These are phyloP conservation scores for Myotis davidii DNA, from an alignment of 2,113 vertebrate species.

Conservation along the genomic window DNA sequence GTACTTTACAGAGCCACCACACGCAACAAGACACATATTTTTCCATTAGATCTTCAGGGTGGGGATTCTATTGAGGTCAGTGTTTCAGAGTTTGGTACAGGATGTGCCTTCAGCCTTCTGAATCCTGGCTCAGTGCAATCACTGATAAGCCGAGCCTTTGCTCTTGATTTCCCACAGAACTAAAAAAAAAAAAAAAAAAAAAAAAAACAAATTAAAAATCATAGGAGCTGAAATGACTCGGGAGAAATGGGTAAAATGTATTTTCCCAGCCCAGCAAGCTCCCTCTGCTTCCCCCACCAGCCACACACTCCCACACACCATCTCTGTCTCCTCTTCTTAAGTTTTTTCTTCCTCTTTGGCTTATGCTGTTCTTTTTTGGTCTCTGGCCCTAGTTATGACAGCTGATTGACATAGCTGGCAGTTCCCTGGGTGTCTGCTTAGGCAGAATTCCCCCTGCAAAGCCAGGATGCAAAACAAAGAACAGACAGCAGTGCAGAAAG, in stretches of 20 bases:
- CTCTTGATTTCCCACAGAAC: slow-evolving; percentile 77
- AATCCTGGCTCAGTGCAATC: slow-evolving; percentile 71
- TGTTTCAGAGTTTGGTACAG: slow-evolving; percentile 70
- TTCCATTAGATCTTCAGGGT: slow-evolving; percentile 66
- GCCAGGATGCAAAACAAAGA: slow-evolving; percentile 80
- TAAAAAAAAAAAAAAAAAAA: slow-evolving; percentile 49
- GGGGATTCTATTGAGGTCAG: slow-evolving; percentile 68
- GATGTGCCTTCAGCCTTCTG: slow-evolving; percentile 73
- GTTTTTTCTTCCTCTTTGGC: slow-evolving; percentile 71
- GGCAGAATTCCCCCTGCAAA: slow-evolving; percentile 79
- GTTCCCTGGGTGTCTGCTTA: slow-evolving; percentile 76
- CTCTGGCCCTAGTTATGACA: slow-evolving; percentile 82
- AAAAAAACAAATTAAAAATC: no score
- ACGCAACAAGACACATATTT: slow-evolving; percentile 55
- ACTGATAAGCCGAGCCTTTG: slow-evolving; percentile 73
- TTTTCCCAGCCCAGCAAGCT: slow-evolving; percentile 69
- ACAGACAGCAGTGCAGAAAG: slow-evolving; percentile 76
- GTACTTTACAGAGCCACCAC: slow-evolving; percentile 53
- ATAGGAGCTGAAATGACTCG: slow-evolving; percentile 56
- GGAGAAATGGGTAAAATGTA: slow-evolving; percentile 70
- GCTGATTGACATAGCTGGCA: slow-evolving; percentile 82
- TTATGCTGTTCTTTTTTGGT: slow-evolving; percentile 81
- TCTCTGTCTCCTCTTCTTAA: slow-evolving; percentile 32
- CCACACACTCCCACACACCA: slow-evolving; percentile 64
- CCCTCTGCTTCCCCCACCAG: not conserved